Evolutionary conservation across 2,888 invertebrate genomes (phyloP).

Genomic region (Sesia apiformis): DNA sequence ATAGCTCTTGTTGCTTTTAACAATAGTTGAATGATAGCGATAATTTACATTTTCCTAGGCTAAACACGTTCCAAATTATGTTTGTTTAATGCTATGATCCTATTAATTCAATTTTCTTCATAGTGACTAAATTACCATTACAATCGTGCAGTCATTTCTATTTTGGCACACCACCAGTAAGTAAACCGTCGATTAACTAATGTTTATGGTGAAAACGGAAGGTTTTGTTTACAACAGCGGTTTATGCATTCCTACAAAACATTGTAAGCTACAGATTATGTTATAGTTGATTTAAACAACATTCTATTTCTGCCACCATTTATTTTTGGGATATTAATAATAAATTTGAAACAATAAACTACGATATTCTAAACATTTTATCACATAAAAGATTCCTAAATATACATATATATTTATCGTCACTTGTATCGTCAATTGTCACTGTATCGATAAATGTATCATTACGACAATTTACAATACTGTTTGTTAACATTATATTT

Average conservation of each 20-base stretch:
- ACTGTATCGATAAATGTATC: too few species aligned
- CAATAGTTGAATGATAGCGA: background rate
- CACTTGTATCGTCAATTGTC: too few species aligned
- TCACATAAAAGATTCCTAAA: too few species aligned
- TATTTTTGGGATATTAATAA: background rate
- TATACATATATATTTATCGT: too few species aligned
- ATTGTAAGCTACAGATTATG: background rate
- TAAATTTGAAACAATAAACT: too few species aligned
- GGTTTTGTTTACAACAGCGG: constrained; percentile 15
- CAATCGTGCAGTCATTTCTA: constrained; percentile 18
- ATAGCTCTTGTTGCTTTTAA: background rate
- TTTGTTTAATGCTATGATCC: constrained; percentile 8
- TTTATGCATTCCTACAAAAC: constrained; percentile 6
- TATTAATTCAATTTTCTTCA: constrained; percentile 10
- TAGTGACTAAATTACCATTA: constrained; percentile 11
- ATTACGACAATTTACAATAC: too few species aligned
- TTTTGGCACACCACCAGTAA: constrained; percentile 12
- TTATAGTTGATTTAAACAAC: constrained; percentile 1
- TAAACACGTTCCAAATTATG: constrained; percentile 7
- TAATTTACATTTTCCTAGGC: constrained; percentile 2
- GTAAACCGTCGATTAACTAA: constrained; percentile 3
- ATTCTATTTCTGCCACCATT: constrained; percentile 2
- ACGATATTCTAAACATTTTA: too few species aligned
- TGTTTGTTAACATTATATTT: too few species aligned
- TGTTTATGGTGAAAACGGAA: constrained; percentile 14